These are phyloP conservation scores for Stichodactyla mertensii DNA, from an alignment of 64 coral and sea anemone genomes.

Conservation along the genomic window DNA sequence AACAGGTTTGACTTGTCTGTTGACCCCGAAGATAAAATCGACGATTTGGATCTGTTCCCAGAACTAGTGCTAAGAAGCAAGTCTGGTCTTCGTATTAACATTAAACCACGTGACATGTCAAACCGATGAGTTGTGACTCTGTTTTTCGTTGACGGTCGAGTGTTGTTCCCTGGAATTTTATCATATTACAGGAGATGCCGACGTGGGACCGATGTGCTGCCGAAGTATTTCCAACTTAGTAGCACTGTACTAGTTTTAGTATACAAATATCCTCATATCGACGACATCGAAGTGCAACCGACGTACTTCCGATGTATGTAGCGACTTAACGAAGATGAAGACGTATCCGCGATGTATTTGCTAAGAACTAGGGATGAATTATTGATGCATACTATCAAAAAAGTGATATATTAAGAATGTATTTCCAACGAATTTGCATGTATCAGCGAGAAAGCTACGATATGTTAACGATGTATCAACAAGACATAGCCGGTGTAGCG, in stretches of 20 bases:
- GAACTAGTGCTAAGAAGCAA: slow-evolving; percentile 45
- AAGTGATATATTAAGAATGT: neutral
- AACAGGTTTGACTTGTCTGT: slow-evolving; percentile 49
- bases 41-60: slow-evolving; percentile 39
- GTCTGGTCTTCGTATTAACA: slow-evolving; percentile 32
- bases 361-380: neutral
- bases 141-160: neutral
- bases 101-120: slow-evolving; percentile 17
- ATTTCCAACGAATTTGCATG: neutral
- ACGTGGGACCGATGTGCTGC: neutral
- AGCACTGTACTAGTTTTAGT: neutral
- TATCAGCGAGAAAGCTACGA: neutral
- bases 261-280: neutral
- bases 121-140: neutral
- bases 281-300: neutral
- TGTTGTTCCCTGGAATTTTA: neutral
- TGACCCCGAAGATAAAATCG: slow-evolving; percentile 14
- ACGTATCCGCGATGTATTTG: neutral
- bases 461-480: neutral
- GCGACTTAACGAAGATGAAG: neutral
- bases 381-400: neutral
- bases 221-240: neutral
- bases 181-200: neutral
- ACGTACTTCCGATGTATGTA: neutral
- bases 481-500: neutral